Conservation (phyloP, 2,113 vertebrate genomes). For the Pavo muticus region DNA sequence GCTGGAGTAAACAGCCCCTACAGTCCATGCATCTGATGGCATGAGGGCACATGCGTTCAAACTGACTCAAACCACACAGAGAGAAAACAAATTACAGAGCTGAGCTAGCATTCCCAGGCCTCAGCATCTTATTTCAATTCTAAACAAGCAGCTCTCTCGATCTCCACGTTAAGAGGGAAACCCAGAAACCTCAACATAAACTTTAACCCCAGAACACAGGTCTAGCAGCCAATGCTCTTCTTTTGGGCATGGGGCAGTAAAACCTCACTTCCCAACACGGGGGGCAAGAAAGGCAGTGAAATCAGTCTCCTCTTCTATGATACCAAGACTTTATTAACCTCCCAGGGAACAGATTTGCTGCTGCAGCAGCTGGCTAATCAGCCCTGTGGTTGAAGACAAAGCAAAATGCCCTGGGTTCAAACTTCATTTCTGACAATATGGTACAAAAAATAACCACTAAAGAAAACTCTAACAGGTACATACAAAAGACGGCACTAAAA, state of each 20-base stretch:
- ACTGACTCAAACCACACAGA: not conserved
- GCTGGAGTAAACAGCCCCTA: not conserved
- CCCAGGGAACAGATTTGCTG: not conserved
- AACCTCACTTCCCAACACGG: not conserved
- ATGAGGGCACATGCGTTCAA: not conserved
- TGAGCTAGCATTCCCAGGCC: not conserved
- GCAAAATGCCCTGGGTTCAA: not conserved
- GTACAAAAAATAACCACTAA: not conserved
- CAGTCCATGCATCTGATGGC: accelerated
- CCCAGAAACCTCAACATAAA: not conserved
- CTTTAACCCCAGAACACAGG: not conserved
- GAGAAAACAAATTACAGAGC: not conserved
- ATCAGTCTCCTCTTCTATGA: not conserved
- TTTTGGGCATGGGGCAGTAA: not conserved
- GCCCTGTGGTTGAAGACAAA: not conserved
- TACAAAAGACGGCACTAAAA: not conserved
- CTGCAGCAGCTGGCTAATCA: not conserved
- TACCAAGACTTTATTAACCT: not conserved
- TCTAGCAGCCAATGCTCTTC: not conserved
- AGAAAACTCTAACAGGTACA: not conserved
- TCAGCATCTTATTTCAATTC: not conserved
- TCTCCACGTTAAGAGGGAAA: not conserved
- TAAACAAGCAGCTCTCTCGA: not conserved
- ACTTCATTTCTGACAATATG: not conserved
- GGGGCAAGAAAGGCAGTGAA: not conserved